Conservation (phyloP, 2,888 invertebrate genomes). For the Yponomeuta cagnagella region DNA sequence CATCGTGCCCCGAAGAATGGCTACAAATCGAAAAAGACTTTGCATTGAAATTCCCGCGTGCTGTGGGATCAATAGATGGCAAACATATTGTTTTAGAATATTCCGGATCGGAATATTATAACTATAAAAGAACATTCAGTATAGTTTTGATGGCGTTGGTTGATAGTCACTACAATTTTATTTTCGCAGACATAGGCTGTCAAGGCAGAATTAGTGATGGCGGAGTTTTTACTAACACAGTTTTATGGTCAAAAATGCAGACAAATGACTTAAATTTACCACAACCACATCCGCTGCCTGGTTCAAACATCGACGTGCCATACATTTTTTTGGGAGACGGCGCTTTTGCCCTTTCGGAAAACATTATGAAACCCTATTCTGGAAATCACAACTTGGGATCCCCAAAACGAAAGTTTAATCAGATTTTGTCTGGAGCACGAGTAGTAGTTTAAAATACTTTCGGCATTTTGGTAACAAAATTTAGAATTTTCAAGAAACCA, state of each 20-base stretch:
- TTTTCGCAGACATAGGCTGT: constrained; percentile 28
- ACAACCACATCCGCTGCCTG: constrained; percentile 23
- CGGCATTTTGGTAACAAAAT: constrained; percentile 22
- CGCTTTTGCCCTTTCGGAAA: constrained; percentile 24
- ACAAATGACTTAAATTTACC: constrained; percentile 24
- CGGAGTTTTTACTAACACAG: constrained; percentile 18
- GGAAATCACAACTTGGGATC: constrained; percentile 24
- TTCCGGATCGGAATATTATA: constrained; percentile 22
- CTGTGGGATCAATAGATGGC: constrained; percentile 17
- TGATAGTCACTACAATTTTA: constrained; percentile 32
- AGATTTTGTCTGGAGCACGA: constrained; percentile 21
- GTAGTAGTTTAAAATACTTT: constrained; percentile 25
- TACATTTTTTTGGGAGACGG: constrained; percentile 18
- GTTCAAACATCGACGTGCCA: constrained; percentile 23
- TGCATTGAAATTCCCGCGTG: constrained; percentile 10
- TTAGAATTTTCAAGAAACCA: constrained; percentile 23
- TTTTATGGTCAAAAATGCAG: constrained; percentile 13
- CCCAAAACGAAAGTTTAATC: constrained; percentile 25
- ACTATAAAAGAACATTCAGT: constrained; percentile 30
- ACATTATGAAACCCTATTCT: constrained; percentile 27
- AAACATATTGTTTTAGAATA: constrained; percentile 28
- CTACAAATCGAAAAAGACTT: constrained; percentile 20
- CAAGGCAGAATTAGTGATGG: constrained; percentile 29
- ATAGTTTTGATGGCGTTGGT: constrained; percentile 32
- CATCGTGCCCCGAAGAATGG: constrained; percentile 19